Evolutionary conservation across 2,888 invertebrate genomes (phyloP), one percentile per base, ranked within the genome.

Genomic region (Drosophila recens): DNA sequence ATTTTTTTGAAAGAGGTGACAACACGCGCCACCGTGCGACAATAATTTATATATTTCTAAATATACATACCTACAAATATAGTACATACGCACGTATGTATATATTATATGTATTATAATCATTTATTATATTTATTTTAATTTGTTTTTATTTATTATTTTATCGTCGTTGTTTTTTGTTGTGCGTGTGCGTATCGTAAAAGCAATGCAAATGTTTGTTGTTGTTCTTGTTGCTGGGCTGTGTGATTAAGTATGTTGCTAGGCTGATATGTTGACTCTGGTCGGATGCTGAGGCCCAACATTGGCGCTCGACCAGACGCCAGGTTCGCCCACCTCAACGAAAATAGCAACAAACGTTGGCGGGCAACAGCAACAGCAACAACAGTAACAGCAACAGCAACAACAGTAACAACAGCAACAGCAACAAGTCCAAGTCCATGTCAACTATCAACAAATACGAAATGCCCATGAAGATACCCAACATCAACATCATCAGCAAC

Each of bases 271-370:
- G 54, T 33, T 62, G 34, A 8, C 40, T 13, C 54, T 64, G 63
- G 34, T 51, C 66, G 49, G 57, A 27, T 56, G 71, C 63, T 68
- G 67, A 45, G 67, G 48, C 53, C 76, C 75, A 67, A 62, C 67
- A 79, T 38, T 17, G 59, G 40, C 51, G 51, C 38, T 57, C 62
- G 34, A 72, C 59, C 52, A 76, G 80, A 72, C 75, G 78, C 74
- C 82, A 74, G 82, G 85, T 85, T 75, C 90, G 89, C 90, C 89
- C 89, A 89, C 89, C 75, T 75, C 62, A 69, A 73, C 66, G 53
- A 48, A 73, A 74, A 72, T 69, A 76, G 68, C 68, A 52, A 59
- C 49, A 53, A 53, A 72, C 76, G 76, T 76, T 78, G 74, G 74
- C 77, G 67, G 66, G 17, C 69, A 64, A 64, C 51, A 72, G 15